phyloP scores from a whole-genome alignment of 2,113 vertebrate genomes.

The Cairina moschata region DNA sequence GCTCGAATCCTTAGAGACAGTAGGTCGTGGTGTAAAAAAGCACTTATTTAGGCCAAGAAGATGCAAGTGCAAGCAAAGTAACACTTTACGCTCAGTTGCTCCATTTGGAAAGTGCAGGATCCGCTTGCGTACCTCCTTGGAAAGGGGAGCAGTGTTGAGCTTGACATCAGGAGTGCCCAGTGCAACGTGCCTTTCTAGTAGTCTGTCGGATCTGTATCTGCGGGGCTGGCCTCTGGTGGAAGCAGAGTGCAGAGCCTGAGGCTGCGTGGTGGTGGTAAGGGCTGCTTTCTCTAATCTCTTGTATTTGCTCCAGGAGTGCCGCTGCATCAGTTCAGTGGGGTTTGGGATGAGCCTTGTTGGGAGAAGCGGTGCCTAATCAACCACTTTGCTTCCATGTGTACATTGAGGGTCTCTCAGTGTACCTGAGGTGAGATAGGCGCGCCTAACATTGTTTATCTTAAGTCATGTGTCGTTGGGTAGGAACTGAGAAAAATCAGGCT shows the following conservation, averaged over 20 bases:
- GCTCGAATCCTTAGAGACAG: not conserved
- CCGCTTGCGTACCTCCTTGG: not conserved
- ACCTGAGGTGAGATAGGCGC: no score
- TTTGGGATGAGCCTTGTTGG: not conserved
- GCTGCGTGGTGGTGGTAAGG: not conserved
- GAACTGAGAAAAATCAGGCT: not conserved
- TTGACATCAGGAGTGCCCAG: rapidly evolving
- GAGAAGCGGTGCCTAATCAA: not conserved
- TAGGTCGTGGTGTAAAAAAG: not conserved
- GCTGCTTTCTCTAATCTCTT: not conserved
- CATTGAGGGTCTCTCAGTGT: not conserved
- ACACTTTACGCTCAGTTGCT: not conserved
- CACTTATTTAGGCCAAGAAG: not conserved
- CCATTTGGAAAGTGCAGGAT: not conserved
- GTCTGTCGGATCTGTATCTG: not conserved
- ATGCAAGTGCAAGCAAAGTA: not conserved
- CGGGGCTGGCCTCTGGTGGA: not conserved
- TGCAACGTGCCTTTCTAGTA: no score
- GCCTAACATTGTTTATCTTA: not conserved
- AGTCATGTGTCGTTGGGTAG: not conserved
- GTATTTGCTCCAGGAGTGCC: no score
- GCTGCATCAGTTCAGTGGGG: not conserved
- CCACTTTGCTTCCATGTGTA: not conserved
- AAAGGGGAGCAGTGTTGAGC: rapidly evolving
- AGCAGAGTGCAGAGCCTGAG: not conserved